phyloP scores from a whole-genome alignment of 2,888 invertebrate species.

The Oxyscelio sp. region DNA sequence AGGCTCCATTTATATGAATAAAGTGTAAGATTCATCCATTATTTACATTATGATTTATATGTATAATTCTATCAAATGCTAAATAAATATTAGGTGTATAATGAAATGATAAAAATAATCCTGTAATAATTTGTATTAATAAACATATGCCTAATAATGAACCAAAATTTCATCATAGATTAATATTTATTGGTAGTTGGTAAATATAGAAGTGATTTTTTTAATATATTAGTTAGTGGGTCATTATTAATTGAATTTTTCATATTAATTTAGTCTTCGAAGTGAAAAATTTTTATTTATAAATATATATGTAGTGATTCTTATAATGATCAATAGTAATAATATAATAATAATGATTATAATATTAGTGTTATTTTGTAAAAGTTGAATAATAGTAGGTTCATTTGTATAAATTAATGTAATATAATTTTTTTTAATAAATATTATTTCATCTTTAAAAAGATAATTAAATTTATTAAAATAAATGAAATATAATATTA shows the following conservation, averaged over 20 bases:
- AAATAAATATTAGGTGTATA: slow-evolving; percentile 91
- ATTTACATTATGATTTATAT: slow-evolving; percentile 92
- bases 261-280: too few species aligned
- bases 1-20: slow-evolving; percentile 92
- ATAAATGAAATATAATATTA: slow-evolving; percentile 54
- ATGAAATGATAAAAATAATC: slow-evolving; percentile 92
- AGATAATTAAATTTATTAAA: too few species aligned
- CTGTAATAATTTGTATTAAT: slow-evolving; percentile 91
- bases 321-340: slow-evolving; percentile 90
- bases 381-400: slow-evolving; percentile 83
- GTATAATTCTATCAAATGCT: slow-evolving; percentile 91
- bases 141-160: slow-evolving; percentile 91
- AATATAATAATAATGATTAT: slow-evolving; percentile 87
- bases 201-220: too few species aligned
- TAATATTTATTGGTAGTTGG: slow-evolving; percentile 91
- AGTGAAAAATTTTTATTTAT: slow-evolving; percentile 90
- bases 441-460: too few species aligned
- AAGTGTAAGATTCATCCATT: slow-evolving; percentile 92
- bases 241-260: too few species aligned
- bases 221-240: too few species aligned
- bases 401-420: background rate
- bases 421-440: too few species aligned
- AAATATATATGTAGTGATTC: slow-evolving; percentile 90
- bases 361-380: too few species aligned
- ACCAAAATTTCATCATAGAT: slow-evolving; percentile 92